A percentile compares a stretch with the other conserved stretches of the same genome.
Evolutionary conservation across 2,113 vertebrate genomes (phyloP).

Genomic region (Pavo muticus): DNA sequence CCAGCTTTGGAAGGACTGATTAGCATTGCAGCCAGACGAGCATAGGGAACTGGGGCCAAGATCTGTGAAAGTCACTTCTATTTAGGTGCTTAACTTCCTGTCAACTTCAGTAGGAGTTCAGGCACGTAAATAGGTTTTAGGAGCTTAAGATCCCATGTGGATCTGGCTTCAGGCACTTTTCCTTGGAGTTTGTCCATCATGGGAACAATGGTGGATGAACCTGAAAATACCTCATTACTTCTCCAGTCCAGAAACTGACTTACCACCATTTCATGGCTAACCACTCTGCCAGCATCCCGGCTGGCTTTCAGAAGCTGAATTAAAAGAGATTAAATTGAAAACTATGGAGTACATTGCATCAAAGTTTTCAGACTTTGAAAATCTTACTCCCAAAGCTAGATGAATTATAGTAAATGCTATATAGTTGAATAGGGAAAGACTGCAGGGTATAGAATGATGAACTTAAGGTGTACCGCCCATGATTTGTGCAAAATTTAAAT

Average conservation of each 20-base stretch:
- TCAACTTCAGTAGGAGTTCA: constrained; percentile 25
- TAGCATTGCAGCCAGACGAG: background rate
- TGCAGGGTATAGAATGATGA: background rate
- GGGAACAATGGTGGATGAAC: background rate
- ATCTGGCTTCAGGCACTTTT: constrained; percentile 13
- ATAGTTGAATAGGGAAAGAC: background rate
- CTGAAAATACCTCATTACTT: constrained; percentile 27
- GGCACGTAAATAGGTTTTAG: constrained; percentile 28
- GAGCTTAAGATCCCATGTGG: background rate
- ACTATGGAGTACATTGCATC: background rate
- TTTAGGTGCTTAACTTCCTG: constrained; percentile 36
- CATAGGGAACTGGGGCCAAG: background rate
- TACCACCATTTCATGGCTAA: background rate
- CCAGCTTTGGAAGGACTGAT: background rate
- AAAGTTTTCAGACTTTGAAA: background rate
- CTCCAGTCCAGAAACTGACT: background rate
- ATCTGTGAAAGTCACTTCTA: constrained; percentile 15
- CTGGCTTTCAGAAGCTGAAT: constrained; percentile 20
- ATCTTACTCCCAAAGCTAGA: background rate
- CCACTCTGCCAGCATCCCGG: background rate
- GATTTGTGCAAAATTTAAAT: background rate
- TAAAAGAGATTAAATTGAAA: constrained; percentile 9
- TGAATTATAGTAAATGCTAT: background rate
- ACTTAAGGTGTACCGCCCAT: background rate
- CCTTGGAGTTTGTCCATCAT: background rate